Conservation (phyloP, 2,113 vertebrate species). For the Scolopax mira region DNA sequence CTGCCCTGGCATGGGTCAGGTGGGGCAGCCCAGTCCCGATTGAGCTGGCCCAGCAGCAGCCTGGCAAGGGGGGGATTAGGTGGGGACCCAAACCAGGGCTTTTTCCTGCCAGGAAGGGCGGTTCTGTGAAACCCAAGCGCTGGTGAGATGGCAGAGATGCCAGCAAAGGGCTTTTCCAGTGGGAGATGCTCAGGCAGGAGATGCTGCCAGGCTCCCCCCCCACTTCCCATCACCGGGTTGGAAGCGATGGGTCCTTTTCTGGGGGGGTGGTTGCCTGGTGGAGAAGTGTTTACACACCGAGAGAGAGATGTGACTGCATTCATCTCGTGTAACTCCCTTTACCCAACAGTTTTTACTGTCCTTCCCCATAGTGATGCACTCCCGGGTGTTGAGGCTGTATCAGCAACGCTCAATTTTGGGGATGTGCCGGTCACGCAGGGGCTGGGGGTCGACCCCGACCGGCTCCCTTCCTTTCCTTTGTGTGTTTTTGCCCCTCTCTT, state of each 20-base stretch:
- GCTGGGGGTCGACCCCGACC: neutral
- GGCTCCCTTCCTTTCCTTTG: neutral
- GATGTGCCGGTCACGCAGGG: accelerated
- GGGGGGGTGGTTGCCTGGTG: neutral
- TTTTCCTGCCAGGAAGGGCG: neutral
- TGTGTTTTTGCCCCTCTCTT: neutral
- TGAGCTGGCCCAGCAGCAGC: neutral
- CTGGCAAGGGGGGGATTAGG: neutral
- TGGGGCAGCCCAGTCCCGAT: neutral
- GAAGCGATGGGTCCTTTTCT: neutral
- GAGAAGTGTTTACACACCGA: neutral
- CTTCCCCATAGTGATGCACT: neutral
- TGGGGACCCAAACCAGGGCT: neutral
- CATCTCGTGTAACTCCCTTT: accelerated
- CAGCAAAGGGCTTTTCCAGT: neutral
- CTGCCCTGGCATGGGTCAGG: neutral
- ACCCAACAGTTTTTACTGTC: neutral
- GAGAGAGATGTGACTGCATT: neutral
- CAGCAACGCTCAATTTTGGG: neutral
- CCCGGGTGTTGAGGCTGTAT: neutral
- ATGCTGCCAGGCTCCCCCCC: neutral
- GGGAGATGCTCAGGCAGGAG: accelerated
- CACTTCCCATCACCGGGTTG: accelerated
- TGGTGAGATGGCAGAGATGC: neutral
- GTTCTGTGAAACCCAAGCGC: neutral